Base-by-base conservation (phyloP, 2,888 invertebrate genomes). In the Drosophila pseudotalamancana region DNA sequence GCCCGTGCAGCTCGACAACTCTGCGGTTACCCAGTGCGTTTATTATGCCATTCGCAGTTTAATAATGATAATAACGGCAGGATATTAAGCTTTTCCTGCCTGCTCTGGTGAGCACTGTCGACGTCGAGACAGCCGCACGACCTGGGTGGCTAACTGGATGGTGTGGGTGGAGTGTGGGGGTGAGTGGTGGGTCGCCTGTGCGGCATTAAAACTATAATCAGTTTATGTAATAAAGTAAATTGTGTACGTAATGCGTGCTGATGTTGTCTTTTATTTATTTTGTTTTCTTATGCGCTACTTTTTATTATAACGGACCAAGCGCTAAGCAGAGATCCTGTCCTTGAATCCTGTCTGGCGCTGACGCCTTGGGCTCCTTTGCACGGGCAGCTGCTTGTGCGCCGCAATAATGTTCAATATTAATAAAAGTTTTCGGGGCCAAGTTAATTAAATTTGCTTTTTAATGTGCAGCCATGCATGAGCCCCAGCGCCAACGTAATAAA, bases 1-100 rank as follows among this genome's bases (percentile, higher is more conserved):
- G 9, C 45, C 19, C 49, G 31, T 56, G 65, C 72, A 56, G 43
- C 68, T 63, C 66, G 73, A 64, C 69, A 76, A 69, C 57, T 71
- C 55, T 74, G 86, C 71, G 82, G 82, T 73, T 87, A 67, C 76
- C 70, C 83, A 66, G 79, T 70, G 64, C 75, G 72, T 87, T 86
- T 82, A 88, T 86, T 84, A 84, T 86, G 87, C 71, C 77, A 81
- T 88, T 84, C 88, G 64, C 87, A 87, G 85, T 81, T 85, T 84
- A 87, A 85, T 87, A 86, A 86, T 88, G 82, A 83, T 88, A 87
- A 88, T 88, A 86, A 82, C 67, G 74, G 71, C 73, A 78, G 87
- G 85, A 85, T 85, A 85, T 85, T 87, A 85, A 87, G 87, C 82
- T 88, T 79, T 81, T 88, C 77, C 80, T 80, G 77, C 62, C 64